Conservation (phyloP, 2,797 vertebrate genomes). For the Poeciliopsis presidionis region DNA sequence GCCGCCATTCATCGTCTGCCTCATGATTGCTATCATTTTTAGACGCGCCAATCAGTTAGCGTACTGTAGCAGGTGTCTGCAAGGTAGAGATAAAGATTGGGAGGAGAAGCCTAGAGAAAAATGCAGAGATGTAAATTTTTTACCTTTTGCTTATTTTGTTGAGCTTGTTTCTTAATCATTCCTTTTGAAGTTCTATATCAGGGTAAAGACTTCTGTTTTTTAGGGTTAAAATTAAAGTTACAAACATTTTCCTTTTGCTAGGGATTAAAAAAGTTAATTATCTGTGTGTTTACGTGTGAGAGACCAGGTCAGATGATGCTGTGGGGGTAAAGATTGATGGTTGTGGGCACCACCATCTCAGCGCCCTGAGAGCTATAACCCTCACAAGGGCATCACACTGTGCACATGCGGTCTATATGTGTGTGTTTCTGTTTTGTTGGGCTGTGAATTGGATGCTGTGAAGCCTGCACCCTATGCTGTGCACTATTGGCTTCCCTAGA, state of each 20-base stretch:
- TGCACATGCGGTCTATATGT: slow-evolving; percentile 34
- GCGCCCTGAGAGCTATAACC: slow-evolving; percentile 71
- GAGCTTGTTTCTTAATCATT: not conserved
- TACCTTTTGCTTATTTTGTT: not conserved
- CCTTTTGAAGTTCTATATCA: not conserved
- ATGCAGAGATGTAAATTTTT: slow-evolving; percentile 15
- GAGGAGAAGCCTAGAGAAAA: slow-evolving; percentile 17
- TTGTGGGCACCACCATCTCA: slow-evolving; percentile 63
- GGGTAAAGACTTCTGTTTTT: not conserved
- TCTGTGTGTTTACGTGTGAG: slow-evolving; percentile 42
- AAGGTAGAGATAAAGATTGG: slow-evolving; percentile 53
- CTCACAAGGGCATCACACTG: slow-evolving; percentile 74
- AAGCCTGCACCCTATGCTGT: slow-evolving; percentile 65
- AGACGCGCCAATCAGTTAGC: slow-evolving; percentile 61
- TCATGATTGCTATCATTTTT: slow-evolving; percentile 69
- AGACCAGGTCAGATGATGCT: slow-evolving; percentile 69
- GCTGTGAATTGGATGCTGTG: slow-evolving; percentile 49
- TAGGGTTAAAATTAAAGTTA: not conserved
- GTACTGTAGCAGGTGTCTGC: slow-evolving; percentile 56
- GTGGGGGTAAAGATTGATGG: slow-evolving; percentile 76
- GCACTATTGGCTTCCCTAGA: slow-evolving; percentile 74
- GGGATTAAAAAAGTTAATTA: slow-evolving; percentile 6
- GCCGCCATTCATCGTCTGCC: slow-evolving; percentile 62
- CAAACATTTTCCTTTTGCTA: not conserved
- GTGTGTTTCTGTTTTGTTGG: slow-evolving; percentile 21